phyloP scores from a whole-genome alignment of 2,797 vertebrate genomes.

The Sebastolobus alascanus region DNA sequence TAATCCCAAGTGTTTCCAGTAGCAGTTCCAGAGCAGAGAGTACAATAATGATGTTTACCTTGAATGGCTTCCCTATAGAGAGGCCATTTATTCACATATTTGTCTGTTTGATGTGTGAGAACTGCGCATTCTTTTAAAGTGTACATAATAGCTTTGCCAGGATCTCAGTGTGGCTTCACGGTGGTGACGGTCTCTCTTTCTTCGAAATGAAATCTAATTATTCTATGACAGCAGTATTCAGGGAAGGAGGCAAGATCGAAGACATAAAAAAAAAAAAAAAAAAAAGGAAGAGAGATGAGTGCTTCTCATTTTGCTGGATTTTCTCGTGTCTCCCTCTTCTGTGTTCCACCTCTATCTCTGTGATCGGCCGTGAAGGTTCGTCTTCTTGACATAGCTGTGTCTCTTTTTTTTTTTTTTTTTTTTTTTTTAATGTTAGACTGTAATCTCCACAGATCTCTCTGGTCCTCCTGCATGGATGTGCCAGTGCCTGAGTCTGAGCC shows the following conservation, averaged over 20 bases:
- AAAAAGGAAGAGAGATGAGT: slow-evolving; percentile 19
- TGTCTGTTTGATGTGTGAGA: slow-evolving; percentile 19
- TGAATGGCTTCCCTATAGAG: neutral
- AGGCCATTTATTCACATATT: slow-evolving; percentile 9
- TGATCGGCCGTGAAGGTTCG: slow-evolving; percentile 35
- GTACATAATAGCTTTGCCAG: slow-evolving; percentile 10
- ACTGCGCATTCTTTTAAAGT: neutral
- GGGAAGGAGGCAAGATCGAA: slow-evolving; percentile 55
- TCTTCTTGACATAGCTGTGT: slow-evolving; percentile 40
- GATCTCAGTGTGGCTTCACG: slow-evolving; percentile 37
- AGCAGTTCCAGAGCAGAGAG: slow-evolving; percentile 5
- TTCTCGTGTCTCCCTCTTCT: slow-evolving; percentile 43
- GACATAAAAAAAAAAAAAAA: slow-evolving; percentile 4
- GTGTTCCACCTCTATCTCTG: slow-evolving; percentile 45
- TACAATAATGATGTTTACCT: slow-evolving; percentile 13
- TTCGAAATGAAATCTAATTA: slow-evolving; percentile 64
- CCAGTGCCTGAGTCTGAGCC: slow-evolving; percentile 83
- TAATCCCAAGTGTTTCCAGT: slow-evolving; percentile 35
- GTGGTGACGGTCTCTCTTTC: slow-evolving; percentile 20
- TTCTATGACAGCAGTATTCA: slow-evolving; percentile 60
- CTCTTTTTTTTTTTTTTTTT: neutral
- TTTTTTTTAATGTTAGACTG: slow-evolving; percentile 66
- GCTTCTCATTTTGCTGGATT: slow-evolving; percentile 53
- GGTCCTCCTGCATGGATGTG: slow-evolving; percentile 85
- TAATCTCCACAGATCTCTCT: slow-evolving; percentile 81